Evolutionary conservation across 1,140 invertebrate genomes (phyloP), one percentile per base, ranked within the genome.

Genomic region (Zaprionus africanus): DNA sequence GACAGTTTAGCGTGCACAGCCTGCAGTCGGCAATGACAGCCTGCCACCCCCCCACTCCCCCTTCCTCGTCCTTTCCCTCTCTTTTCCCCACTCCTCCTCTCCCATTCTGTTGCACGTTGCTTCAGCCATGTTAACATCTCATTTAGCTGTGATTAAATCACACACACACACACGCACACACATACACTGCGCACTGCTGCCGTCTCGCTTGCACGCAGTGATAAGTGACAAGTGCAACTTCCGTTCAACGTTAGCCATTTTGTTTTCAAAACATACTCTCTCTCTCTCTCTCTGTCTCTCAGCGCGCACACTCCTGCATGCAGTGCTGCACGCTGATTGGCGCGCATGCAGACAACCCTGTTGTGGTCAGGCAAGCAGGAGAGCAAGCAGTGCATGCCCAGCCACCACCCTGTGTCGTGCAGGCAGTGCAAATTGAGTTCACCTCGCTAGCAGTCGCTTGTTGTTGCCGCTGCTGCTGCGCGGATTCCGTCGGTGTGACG

Each of bases 1-100:
- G 70, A 88, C 81, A 90, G 84, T 88, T 88, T 88, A 88, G 75
- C 81, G 43, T 63, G 79, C 79, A 82, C 79, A 87, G 66, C 68
- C 68, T 62, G 46, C 73, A 67, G 78, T 57, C 31, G 53, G 59
- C 76, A 78, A 70, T 68, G 60, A 38, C 26, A 73, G 34, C 38
- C 38, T 43, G 13, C 5, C 24, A 24, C 22, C 24, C 11, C 19
- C 26, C 34, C n/a, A n/a, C n/a, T 31, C 1, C 41, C 4, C 68
- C 4, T 28, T 12, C 13, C 4, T 11, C 13, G 43, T 4, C 61
- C 0, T 15, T 26, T 31, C 26, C 5, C 26, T 13, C 51, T 26
- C 49, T 13, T 24, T 13, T 17, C 2, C 13, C 19, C 12, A 24
- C 49, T 22, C 19, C 9, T 6, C 26, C 34, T 24, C 49, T 22